phyloP scores from a whole-genome alignment of 2,888 invertebrate genomes.

The Drepanosiphum platanoidis region DNA sequence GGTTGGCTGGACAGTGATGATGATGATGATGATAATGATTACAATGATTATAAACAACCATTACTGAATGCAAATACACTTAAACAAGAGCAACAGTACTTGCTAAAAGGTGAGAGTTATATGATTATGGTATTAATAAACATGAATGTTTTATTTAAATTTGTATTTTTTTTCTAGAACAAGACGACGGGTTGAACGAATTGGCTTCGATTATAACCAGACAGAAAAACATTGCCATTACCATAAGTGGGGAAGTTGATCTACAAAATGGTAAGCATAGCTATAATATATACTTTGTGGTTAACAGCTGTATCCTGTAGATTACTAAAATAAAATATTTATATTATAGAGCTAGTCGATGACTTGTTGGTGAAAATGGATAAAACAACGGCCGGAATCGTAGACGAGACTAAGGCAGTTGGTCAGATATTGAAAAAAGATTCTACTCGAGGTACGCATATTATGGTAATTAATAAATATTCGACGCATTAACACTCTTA shows the following conservation, averaged over 20 bases:
- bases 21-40: constrained; percentile 50
- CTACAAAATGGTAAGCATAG: constrained; percentile 81
- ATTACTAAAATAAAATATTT: constrained; percentile 41
- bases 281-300: constrained; percentile 16
- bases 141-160: background rate
- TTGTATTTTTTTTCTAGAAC: constrained; percentile 69
- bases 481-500: constrained; percentile 19
- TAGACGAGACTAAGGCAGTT: constrained; percentile 76
- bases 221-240: constrained; percentile 80
- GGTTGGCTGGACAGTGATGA: constrained; percentile 57
- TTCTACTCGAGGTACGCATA: constrained; percentile 74
- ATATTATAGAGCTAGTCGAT: constrained; percentile 76
- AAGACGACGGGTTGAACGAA: constrained; percentile 80
- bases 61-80: constrained; percentile 27
- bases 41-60: constrained; percentile 36
- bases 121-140: background rate
- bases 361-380: constrained; percentile 80
- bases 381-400: constrained; percentile 75
- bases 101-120: constrained; percentile 35
- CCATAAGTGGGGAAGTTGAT: constrained; percentile 80
- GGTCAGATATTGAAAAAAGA: constrained; percentile 75
- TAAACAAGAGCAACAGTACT: constrained; percentile 48
- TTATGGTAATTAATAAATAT: constrained; percentile 18
- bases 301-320: background rate
- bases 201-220: constrained; percentile 78